Evolutionary conservation across 2,888 invertebrate species (phyloP).

Genomic region (Pemphredon lugubris): DNA sequence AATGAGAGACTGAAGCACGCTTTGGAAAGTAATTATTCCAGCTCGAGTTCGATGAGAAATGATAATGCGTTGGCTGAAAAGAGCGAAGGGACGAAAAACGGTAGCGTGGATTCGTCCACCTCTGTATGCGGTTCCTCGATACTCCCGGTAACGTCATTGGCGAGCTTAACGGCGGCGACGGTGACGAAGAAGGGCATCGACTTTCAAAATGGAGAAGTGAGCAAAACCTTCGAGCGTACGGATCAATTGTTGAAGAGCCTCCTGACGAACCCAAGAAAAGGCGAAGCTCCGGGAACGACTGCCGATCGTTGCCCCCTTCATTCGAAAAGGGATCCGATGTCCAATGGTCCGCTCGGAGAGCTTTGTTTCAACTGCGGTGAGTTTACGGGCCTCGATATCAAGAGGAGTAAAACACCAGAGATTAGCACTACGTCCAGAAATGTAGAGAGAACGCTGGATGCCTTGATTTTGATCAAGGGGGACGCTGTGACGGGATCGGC

Average conservation of each 20-base stretch:
- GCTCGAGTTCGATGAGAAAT: not conserved
- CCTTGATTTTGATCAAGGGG: conserved; percentile 83
- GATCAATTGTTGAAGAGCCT: conserved; percentile 72
- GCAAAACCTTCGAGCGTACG: conserved; percentile 68
- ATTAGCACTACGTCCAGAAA: conserved; percentile 75
- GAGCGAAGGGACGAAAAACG: conserved; percentile 13
- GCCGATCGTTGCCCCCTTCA: conserved; percentile 65
- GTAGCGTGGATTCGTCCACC: conserved; percentile 22
- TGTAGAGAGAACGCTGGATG: conserved; percentile 81
- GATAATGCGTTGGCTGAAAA: conserved; percentile 3
- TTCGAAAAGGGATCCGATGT: conserved; percentile 54
- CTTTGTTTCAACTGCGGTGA: conserved; percentile 74
- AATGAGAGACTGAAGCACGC: conserved; percentile 22
- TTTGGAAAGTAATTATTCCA: conserved; percentile 25
- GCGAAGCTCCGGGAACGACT: conserved; percentile 39
- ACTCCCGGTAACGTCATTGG: conserved; percentile 3
- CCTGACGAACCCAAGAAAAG: conserved; percentile 65
- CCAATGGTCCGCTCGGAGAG: conserved; percentile 61
- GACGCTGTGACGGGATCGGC: conserved; percentile 83
- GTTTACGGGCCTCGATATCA: conserved; percentile 63
- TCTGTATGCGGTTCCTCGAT: conserved; percentile 30
- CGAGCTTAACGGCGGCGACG: conserved; percentile 4
- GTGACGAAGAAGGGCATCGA: conserved; percentile 55
- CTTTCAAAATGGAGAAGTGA: conserved; percentile 56
- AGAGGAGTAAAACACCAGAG: conserved; percentile 53